Conservation (phyloP, 2,888 invertebrate species). For the Serrognathus titanus region DNA sequence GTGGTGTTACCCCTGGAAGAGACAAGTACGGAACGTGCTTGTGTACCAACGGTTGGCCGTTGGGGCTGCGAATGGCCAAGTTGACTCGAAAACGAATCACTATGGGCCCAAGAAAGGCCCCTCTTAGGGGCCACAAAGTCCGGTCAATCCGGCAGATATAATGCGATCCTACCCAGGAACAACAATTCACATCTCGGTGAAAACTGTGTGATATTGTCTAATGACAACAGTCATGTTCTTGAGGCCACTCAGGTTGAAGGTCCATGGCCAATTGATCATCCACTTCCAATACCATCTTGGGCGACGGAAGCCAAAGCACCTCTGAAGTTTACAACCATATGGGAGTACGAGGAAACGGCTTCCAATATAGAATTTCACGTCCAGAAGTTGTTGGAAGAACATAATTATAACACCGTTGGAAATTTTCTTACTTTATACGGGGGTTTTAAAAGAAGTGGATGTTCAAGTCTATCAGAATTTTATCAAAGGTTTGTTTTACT, state of each 20-base stretch:
- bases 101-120: constrained; percentile 49
- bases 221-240: constrained; percentile 32
- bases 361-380: constrained; percentile 75
- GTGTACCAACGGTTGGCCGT: constrained; percentile 79
- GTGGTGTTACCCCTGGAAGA: constrained; percentile 40
- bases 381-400: constrained; percentile 75
- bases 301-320: constrained; percentile 51
- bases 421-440: constrained; percentile 73
- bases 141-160: constrained; percentile 43
- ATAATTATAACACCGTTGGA: constrained; percentile 86
- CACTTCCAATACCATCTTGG: constrained; percentile 77
- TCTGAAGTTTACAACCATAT: constrained; percentile 53
- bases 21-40: constrained; percentile 53
- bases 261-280: constrained; percentile 66
- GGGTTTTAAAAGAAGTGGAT: constrained; percentile 60
- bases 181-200: constrained; percentile 45
- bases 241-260: constrained; percentile 50
- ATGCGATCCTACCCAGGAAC: constrained; percentile 34
- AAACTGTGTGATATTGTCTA: constrained; percentile 19
- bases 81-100: constrained; percentile 79
- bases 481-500: constrained; percentile 56
- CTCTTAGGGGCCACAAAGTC: constrained; percentile 43
- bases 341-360: constrained; percentile 76
- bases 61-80: constrained; percentile 96
- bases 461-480: constrained; percentile 65